Conservation (phyloP, 2,888 invertebrate species). For the Timema podura region DNA sequence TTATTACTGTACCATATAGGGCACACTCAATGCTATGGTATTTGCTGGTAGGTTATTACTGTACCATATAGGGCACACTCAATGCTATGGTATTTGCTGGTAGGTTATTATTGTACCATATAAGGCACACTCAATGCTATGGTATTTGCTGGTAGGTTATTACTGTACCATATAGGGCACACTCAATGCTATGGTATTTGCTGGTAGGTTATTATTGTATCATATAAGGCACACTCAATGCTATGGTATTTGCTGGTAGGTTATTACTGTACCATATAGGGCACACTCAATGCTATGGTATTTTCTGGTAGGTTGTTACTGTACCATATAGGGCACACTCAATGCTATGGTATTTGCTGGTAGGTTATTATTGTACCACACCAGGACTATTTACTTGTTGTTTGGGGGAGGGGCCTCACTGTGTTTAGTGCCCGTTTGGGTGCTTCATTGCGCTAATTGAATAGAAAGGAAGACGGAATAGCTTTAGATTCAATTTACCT, state of each 20-base stretch:
- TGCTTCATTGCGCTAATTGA: no score
- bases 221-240: constrained; percentile 41
- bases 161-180: constrained; percentile 44
- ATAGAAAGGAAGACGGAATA: no score
- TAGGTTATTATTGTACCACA: not conserved
- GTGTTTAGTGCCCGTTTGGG: no score
- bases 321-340: constrained; percentile 44
- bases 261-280: constrained; percentile 41
- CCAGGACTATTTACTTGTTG: no score
- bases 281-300: constrained; percentile 37
- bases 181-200: constrained; percentile 22
- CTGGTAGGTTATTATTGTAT: constrained; percentile 14
- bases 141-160: constrained; percentile 22
- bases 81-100: constrained; percentile 24
- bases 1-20: constrained; percentile 41
- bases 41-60: constrained; percentile 20
- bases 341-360: constrained; percentile 24
- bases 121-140: constrained; percentile 41
- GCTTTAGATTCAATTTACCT: no score
- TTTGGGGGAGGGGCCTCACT: no score
- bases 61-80: constrained; percentile 44
- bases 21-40: constrained; percentile 37
- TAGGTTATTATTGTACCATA: not conserved
- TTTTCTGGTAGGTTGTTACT: constrained; percentile 22
- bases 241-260: constrained; percentile 25